phyloP scores from a whole-genome alignment of 2,797 vertebrate genomes.

The Geotrypetes seraphini region DNA sequence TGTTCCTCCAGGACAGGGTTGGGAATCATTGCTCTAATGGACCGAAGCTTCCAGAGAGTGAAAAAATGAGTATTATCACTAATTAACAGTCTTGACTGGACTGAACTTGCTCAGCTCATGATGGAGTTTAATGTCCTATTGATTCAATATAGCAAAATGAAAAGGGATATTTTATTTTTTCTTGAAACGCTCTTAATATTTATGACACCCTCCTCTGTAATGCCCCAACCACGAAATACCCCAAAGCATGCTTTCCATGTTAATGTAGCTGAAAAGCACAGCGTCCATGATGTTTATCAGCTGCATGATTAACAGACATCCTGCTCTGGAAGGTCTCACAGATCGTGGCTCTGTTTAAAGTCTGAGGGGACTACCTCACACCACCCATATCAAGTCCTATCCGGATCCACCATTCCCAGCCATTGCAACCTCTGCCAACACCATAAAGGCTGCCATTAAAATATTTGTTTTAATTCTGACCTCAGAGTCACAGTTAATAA shows the following conservation, averaged over 20 bases:
- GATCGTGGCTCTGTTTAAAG: not conserved
- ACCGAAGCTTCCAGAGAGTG: too few relatives aligned
- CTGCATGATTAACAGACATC: conserved; percentile 24
- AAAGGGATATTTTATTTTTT: too few relatives aligned
- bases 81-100: too few relatives aligned
- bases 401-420: conserved; percentile 14
- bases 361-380: conserved; percentile 10
- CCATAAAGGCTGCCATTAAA: conserved; percentile 59
- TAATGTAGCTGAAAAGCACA: conserved; percentile 3
- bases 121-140: too few relatives aligned
- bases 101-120: too few relatives aligned
- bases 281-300: conserved; percentile 29
- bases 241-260: not conserved
- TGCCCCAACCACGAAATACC: not conserved
- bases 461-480: conserved; percentile 68
- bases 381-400: conserved; percentile 24
- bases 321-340: not conserved
- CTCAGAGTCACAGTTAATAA: conserved; percentile 70
- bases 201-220: not conserved
- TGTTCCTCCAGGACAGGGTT: too few relatives aligned
- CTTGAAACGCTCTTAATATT: not conserved
- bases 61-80: too few relatives aligned
- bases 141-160: too few relatives aligned
- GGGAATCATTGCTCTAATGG: too few relatives aligned
- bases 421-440: conserved; percentile 27